Conservation (phyloP, 2,797 vertebrate species). For the Hypotaenidia okinawae region DNA sequence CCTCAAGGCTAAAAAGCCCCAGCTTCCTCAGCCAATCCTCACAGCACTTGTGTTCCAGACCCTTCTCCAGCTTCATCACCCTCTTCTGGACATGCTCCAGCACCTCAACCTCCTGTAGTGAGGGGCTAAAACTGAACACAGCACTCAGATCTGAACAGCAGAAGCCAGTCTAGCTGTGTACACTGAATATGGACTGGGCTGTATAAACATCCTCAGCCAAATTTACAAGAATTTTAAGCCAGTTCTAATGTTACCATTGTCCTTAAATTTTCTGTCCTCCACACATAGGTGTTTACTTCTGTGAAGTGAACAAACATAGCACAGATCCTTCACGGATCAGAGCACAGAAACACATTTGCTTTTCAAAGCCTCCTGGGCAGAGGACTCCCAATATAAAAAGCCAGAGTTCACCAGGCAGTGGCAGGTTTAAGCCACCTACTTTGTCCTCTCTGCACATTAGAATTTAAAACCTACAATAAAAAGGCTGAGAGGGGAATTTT, state of each 20-base stretch:
- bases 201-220: not conserved
- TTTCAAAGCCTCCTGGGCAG: constrained; percentile 3
- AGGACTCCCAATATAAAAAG: not conserved
- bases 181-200: not conserved
- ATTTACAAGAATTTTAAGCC: not conserved
- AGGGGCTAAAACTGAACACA: too few species aligned
- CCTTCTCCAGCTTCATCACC: too few species aligned
- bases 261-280: not conserved
- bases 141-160: not conserved
- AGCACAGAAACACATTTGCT: constrained; percentile 14
- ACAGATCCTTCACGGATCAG: constrained; percentile 28
- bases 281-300: not conserved
- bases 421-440: constrained; percentile 27
- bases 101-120: too few species aligned
- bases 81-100: too few species aligned
- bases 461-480: constrained; percentile 55
- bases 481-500: constrained; percentile 54
- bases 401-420: not conserved
- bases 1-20: too few species aligned
- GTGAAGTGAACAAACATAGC: not conserved
- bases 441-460: constrained; percentile 25
- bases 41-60: too few species aligned
- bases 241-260: not conserved
- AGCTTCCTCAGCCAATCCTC: too few species aligned
- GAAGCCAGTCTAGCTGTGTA: accelerated